A percentile compares a stretch with the other conserved stretches of the same genome.
phyloP scores from a whole-genome alignment of 2,113 vertebrate genomes.

The Anthoscopus minutus region DNA sequence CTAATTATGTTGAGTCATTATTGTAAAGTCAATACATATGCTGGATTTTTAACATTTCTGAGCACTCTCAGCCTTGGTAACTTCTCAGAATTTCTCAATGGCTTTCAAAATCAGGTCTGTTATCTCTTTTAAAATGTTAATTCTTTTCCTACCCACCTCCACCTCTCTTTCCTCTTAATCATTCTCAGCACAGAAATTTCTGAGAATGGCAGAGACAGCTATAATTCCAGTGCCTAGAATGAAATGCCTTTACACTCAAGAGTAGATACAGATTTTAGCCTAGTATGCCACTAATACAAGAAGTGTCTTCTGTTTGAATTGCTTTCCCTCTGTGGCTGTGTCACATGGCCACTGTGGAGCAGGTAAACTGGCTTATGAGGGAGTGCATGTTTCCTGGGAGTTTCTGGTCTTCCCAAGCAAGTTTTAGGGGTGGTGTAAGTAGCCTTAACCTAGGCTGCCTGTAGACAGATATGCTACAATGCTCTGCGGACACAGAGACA shows the following conservation, averaged over 20 bases:
- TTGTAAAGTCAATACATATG: not conserved
- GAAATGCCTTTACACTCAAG: not conserved
- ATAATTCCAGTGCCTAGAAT: not conserved
- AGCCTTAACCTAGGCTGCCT: not conserved
- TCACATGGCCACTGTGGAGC: not conserved
- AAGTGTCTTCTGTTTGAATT: not conserved
- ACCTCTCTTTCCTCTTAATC: not conserved
- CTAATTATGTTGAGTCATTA: not conserved
- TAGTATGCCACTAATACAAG: not conserved
- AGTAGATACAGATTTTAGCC: not conserved
- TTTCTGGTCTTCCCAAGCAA: not conserved
- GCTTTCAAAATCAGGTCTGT: not conserved
- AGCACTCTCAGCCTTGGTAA: not conserved
- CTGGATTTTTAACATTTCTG: not conserved
- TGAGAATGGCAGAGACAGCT: not conserved
- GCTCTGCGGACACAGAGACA: not conserved
- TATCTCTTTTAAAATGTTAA: not conserved
- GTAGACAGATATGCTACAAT: not conserved
- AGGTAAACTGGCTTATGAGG: not conserved
- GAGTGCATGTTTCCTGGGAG: accelerated
- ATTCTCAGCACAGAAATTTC: not conserved
- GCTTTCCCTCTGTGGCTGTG: not conserved
- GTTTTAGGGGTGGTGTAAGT: not conserved
- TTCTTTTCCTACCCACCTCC: not conserved
- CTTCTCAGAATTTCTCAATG: not conserved